These are phyloP conservation scores for Apodemia mormo DNA, from an alignment of 2,888 invertebrate species.

Conservation along the genomic window DNA sequence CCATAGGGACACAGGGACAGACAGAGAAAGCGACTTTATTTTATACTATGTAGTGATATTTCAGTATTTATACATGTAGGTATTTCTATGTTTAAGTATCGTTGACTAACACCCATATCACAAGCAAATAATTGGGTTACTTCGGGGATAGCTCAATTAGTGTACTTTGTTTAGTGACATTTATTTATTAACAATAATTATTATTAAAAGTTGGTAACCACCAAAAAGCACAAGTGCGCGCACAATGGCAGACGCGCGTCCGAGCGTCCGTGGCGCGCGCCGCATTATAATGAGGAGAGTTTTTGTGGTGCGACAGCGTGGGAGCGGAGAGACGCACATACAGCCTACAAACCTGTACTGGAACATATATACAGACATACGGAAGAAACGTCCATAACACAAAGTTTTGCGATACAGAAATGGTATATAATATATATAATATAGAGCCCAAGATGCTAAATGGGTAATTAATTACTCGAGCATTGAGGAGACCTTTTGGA, in stretches of 20 bases:
- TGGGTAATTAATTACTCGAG: too few relatives aligned
- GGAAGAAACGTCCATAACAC: not conserved
- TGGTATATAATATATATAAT: not conserved
- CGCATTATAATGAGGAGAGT: slow-evolving; percentile 69
- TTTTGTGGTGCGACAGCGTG: slow-evolving; percentile 73
- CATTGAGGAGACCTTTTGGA: too few relatives aligned
- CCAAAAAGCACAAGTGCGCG: slow-evolving; percentile 40
- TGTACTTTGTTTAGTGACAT: too few relatives aligned
- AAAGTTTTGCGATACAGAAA: not conserved
- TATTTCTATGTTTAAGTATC: too few relatives aligned
- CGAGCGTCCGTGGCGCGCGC: slow-evolving; percentile 51
- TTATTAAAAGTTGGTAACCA: slow-evolving; percentile 21
- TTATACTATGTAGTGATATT: too few relatives aligned
- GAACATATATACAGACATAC: not conserved
- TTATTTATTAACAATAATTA: not conserved
- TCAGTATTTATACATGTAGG: too few relatives aligned
- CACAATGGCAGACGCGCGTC: slow-evolving; percentile 52
- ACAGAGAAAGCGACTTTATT: too few relatives aligned
- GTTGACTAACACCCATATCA: too few relatives aligned
- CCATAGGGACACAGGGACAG: too few relatives aligned
- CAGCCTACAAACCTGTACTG: not conserved
- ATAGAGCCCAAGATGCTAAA: too few relatives aligned
- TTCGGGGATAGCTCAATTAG: too few relatives aligned
- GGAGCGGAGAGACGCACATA: slow-evolving; percentile 48
- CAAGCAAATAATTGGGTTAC: too few relatives aligned